Evolutionary conservation across 1,140 invertebrate species (phyloP).

Genomic region (Amyelois transitella): DNA sequence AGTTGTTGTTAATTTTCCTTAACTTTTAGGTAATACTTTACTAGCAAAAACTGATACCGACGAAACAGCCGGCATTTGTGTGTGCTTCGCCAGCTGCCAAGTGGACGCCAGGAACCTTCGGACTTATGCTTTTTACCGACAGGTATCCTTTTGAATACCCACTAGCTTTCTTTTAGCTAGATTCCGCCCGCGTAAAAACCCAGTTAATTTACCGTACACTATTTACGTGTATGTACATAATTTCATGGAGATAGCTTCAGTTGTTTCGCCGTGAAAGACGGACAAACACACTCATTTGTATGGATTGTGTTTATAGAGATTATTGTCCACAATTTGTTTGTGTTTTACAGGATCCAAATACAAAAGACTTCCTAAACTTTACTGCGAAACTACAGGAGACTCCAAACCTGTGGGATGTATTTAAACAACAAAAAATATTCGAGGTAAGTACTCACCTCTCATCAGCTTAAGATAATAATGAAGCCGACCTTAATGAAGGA

Average conservation of each 20-base stretch:
- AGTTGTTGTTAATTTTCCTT: no score
- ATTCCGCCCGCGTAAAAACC: no score
- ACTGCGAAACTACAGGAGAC: constrained; percentile 57
- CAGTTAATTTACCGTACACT: background rate
- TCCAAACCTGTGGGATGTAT: constrained; percentile 53
- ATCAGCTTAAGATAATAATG: background rate
- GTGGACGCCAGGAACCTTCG: constrained; percentile 44
- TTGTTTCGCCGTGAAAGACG: no score
- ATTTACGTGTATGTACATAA: no score
- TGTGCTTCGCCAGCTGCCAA: constrained; percentile 40
- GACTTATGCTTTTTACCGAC: constrained; percentile 55
- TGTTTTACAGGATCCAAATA: constrained; percentile 46
- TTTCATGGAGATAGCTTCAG: no score
- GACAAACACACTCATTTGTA: constrained; percentile 6
- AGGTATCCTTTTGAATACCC: constrained; percentile 32
- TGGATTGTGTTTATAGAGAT: no score
- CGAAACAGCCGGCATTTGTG: constrained; percentile 40
- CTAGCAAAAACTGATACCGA: constrained; percentile 38
- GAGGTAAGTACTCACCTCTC: constrained; percentile 31
- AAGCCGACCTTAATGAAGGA: no score
- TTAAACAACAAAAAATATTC: constrained; percentile 48
- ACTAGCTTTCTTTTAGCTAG: no score
- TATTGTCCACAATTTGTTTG: no score
- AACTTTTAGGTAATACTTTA: constrained; percentile 44
- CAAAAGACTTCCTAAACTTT: constrained; percentile 56